phyloP scores from a whole-genome alignment of 2,113 vertebrate genomes.

The Tragulus kanchil region DNA sequence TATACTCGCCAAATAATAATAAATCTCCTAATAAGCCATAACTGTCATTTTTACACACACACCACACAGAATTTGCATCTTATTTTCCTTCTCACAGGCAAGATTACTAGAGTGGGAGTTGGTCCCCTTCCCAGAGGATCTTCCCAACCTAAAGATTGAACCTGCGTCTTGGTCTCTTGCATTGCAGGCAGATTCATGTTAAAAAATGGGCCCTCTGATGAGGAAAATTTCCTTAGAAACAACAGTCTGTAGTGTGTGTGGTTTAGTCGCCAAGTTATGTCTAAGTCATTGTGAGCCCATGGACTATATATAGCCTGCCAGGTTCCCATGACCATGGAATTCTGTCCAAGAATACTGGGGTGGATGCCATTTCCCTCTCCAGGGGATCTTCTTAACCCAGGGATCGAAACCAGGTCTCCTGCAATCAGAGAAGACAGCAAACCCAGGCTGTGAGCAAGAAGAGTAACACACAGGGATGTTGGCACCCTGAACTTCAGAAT shows the following conservation, averaged over 20 bases:
- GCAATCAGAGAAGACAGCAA: neutral
- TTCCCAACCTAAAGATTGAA: too few species aligned
- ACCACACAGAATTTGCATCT: neutral
- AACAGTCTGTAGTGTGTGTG: too few species aligned
- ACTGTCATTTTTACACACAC: neutral
- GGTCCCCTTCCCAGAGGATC: too few species aligned
- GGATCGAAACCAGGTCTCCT: neutral
- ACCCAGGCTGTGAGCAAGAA: neutral
- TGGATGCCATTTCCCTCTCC: neutral
- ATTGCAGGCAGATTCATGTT: too few species aligned
- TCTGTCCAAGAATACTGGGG: neutral
- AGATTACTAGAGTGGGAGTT: too few species aligned
- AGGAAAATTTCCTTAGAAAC: too few species aligned
- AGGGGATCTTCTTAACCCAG: neutral
- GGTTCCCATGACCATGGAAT: neutral
- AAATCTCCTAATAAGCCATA: neutral
- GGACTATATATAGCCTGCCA: too few species aligned
- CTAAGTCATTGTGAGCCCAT: too few species aligned
- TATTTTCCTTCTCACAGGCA: constrained; percentile 15
- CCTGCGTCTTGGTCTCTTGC: too few species aligned
- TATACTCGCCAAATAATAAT: neutral
- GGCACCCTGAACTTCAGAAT: neutral
- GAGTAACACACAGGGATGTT: too few species aligned
- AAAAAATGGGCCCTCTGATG: too few species aligned
- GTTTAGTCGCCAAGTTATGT: too few species aligned